Evolutionary conservation across 2,888 invertebrate genomes (phyloP).

Genomic region (Malthinus seriepunctatus): DNA sequence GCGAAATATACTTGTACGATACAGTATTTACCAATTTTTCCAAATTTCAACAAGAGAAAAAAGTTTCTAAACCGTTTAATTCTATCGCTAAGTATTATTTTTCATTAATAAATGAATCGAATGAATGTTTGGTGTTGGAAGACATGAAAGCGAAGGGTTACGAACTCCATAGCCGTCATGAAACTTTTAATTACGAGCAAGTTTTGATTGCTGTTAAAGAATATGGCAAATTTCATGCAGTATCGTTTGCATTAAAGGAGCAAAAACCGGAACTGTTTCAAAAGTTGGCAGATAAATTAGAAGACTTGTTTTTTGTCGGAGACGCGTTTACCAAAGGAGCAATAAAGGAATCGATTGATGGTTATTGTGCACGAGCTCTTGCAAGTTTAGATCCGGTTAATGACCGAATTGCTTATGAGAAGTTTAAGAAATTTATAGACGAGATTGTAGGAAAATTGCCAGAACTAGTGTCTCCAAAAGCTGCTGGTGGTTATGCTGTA

Average conservation of each 20-base stretch:
- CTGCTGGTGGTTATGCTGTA: constrained; percentile 11
- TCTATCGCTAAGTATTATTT: constrained; percentile 24
- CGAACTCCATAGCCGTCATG: constrained; percentile 21
- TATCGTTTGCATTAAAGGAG: constrained; percentile 38
- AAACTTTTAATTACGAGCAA: constrained; percentile 37
- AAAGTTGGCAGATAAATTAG: constrained; percentile 19
- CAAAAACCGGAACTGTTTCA: constrained; percentile 32
- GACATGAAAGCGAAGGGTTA: constrained; percentile 37
- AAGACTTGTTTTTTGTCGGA: constrained; percentile 18
- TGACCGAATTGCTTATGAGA: constrained; percentile 16
- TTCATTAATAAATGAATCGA: constrained; percentile 17
- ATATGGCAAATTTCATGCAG: constrained; percentile 39
- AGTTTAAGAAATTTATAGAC: constrained; percentile 21
- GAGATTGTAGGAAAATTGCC: constrained; percentile 6
- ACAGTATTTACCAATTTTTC: constrained; percentile 35
- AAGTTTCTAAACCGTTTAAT: constrained; percentile 25
- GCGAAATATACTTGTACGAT: constrained; percentile 42
- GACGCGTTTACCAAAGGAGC: neutral
- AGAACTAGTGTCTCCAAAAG: neutral
- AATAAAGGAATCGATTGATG: neutral
- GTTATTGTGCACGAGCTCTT: neutral
- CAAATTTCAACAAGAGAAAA: constrained; percentile 34
- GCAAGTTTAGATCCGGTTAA: constrained; percentile 16
- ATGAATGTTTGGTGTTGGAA: constrained; percentile 35
- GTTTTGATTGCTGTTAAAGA: constrained; percentile 35